These are phyloP conservation scores for Tachysurus vachellii DNA, from an alignment of 2,113 vertebrate species.

Conservation along the genomic window DNA sequence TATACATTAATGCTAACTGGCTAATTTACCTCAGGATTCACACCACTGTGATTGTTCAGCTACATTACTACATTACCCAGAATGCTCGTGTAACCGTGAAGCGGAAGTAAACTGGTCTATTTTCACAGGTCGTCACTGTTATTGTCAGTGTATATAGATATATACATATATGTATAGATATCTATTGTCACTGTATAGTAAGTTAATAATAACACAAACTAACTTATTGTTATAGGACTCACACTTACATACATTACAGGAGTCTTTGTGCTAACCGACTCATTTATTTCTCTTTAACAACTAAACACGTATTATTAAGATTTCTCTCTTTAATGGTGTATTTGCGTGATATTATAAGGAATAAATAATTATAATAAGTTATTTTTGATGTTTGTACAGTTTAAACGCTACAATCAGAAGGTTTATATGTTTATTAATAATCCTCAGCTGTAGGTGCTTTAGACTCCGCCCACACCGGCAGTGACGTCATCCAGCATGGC, in stretches of 20 bases:
- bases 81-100: neutral
- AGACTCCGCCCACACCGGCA: neutral
- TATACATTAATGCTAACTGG: neutral
- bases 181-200: no score
- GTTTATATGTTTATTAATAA: conserved; percentile 3
- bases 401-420: neutral
- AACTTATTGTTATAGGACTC: no score
- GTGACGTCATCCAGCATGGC: conserved; percentile 68
- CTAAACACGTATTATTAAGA: no score
- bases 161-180: no score
- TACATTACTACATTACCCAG: neutral
- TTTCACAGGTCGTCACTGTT: neutral
- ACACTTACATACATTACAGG: no score
- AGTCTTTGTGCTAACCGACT: no score
- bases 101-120: neutral
- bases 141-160: no score
- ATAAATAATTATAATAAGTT: neutral
- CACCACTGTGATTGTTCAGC: neutral
- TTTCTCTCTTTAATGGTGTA: neutral
- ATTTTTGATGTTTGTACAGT: neutral
- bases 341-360: neutral
- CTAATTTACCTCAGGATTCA: conserved; percentile 4
- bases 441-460: conserved; percentile 36
- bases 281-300: neutral
- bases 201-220: no score